A percentile compares a stretch with the other conserved stretches of the same genome.
phyloP scores from a whole-genome alignment of 2,888 invertebrate genomes.

The Arctia plantaginis region DNA sequence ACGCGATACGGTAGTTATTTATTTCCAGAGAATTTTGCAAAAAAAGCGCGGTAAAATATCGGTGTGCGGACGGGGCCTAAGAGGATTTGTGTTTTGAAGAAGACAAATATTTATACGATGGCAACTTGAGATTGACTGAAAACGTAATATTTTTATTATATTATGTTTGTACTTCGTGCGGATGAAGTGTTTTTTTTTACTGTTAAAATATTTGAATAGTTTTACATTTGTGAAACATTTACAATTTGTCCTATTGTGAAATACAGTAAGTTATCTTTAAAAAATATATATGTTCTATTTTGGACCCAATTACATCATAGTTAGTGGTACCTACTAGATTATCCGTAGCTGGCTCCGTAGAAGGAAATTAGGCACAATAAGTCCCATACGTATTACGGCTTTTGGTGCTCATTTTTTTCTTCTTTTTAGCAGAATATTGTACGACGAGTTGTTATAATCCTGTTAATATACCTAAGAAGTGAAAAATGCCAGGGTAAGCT shows the following conservation, averaged over 20 bases:
- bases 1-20: too few species aligned
- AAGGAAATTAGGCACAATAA: slow-evolving; percentile 11
- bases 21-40: too few species aligned
- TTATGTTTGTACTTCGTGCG: too few species aligned
- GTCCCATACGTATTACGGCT: slow-evolving; percentile 15
- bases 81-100: too few species aligned
- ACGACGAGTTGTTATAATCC: slow-evolving; percentile 54
- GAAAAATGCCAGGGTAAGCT: slow-evolving; percentile 85
- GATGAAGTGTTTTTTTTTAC: background rate
- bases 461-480: slow-evolving; percentile 56
- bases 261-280: background rate
- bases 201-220: background rate
- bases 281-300: slow-evolving; percentile 44
- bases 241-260: background rate
- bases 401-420: slow-evolving; percentile 55
- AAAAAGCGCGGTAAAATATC: too few species aligned
- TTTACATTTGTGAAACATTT: background rate
- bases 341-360: slow-evolving; percentile 4
- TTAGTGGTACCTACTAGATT: slow-evolving; percentile 35
- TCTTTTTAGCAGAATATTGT: slow-evolving; percentile 69
- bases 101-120: background rate
- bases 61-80: too few species aligned
- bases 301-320: slow-evolving; percentile 74
- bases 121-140: background rate
- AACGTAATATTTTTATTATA: too few species aligned